These are phyloP conservation scores for Temnothorax longispinosus DNA, from an alignment of 1,140 invertebrate species.

Conservation along the genomic window DNA sequence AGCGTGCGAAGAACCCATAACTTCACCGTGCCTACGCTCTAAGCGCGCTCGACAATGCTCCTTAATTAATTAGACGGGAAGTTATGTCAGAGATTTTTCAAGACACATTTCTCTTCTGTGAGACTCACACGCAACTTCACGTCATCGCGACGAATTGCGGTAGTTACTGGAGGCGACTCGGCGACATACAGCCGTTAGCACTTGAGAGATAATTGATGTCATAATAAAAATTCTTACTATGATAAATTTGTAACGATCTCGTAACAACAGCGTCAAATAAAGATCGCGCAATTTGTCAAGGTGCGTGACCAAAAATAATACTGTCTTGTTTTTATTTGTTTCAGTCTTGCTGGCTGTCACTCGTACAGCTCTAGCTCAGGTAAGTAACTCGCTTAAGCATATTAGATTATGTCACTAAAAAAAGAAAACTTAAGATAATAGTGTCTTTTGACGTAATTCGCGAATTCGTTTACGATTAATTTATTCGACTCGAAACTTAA, in stretches of 20 bases:
- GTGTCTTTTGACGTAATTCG: background rate
- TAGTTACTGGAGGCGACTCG: conserved; percentile 18
- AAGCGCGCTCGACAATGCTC: conserved; percentile 77
- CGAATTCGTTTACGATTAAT: background rate
- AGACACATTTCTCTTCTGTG: conserved; percentile 79
- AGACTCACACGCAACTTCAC: conserved; percentile 75
- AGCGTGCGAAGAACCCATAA: conserved; percentile 50
- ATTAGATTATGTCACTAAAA: background rate
- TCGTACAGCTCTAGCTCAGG: conserved; percentile 79
- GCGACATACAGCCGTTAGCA: conserved; percentile 9
- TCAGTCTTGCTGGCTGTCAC: conserved; percentile 82
- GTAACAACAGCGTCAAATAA: background rate
- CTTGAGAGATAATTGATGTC: conserved; percentile 29
- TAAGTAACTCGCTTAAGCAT: conserved; percentile 72
- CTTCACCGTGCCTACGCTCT: conserved; percentile 34
- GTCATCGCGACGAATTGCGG: conserved; percentile 54
- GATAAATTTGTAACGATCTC: conserved; percentile 13
- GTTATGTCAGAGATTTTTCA: conserved; percentile 84
- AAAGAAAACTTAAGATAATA: background rate
- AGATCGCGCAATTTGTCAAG: conserved; percentile 16
- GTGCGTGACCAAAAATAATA: conserved; percentile 29
- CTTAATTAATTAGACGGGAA: conserved; percentile 84
- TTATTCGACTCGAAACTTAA: background rate
- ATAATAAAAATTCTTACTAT: conserved; percentile 13
- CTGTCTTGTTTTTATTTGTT: conserved; percentile 75